Evolutionary conservation across 2,797 vertebrate species (phyloP).

Genomic region (Psittacula echo): DNA sequence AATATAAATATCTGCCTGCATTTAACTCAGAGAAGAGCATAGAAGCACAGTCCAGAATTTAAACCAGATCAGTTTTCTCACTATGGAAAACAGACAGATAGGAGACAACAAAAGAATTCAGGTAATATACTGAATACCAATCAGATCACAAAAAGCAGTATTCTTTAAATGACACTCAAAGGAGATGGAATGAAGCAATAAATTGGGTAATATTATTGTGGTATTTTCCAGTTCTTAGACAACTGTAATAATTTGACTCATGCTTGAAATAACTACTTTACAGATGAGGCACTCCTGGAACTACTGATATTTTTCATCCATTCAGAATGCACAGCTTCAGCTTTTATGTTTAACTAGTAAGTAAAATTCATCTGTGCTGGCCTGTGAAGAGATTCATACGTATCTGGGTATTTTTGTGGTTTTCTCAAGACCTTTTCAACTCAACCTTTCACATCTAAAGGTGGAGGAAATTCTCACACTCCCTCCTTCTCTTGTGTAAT

Average conservation of each 20-base stretch:
- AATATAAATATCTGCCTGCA: neutral
- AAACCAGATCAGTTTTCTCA: constrained; percentile 77
- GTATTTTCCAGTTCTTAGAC: neutral
- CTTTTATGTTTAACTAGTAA: neutral
- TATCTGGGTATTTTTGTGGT: neutral
- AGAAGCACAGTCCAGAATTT: constrained; percentile 78
- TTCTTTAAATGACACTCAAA: neutral
- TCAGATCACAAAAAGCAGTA: neutral
- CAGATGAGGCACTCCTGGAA: neutral
- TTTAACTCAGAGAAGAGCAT: neutral
- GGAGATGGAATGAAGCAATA: neutral
- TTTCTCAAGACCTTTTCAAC: neutral
- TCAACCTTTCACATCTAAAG: neutral
- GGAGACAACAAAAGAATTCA: constrained; percentile 85
- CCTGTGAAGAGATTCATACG: neutral
- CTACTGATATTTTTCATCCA: neutral
- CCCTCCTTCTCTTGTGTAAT: neutral
- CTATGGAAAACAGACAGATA: constrained; percentile 87
- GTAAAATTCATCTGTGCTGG: neutral
- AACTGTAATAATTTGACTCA: neutral
- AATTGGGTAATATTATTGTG: neutral
- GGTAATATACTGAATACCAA: constrained; percentile 61
- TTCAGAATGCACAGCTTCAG: neutral
- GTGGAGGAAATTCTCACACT: neutral
- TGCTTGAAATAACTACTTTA: neutral